Conservation (phyloP, 2,888 invertebrate species). For the Xylota sylvarum region DNA sequence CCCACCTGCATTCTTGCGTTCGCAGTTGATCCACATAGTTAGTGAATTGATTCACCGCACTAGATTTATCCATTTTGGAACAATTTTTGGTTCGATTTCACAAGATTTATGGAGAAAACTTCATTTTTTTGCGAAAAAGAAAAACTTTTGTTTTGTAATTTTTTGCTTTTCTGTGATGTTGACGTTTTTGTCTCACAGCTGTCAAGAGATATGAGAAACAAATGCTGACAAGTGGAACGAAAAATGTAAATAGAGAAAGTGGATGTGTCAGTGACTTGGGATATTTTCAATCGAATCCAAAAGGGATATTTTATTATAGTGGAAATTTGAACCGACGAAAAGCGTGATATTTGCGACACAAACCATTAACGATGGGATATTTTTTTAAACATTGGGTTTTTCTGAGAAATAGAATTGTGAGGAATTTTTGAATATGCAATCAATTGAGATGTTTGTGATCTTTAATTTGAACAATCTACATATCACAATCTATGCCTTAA, state of each 20-base stretch:
- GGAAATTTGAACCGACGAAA: neutral
- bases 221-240: constrained; percentile 30
- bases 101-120: constrained; percentile 40
- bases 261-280: neutral
- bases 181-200: constrained; percentile 60
- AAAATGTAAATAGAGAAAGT: constrained; percentile 41
- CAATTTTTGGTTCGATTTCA: neutral
- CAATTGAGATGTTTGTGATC: no score
- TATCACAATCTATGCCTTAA: no score
- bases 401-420: neutral
- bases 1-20: constrained; percentile 84
- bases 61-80: constrained; percentile 81
- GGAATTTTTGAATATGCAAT: no score
- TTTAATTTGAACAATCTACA: no score
- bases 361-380: neutral
- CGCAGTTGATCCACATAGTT: constrained; percentile 83
- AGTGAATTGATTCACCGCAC: constrained; percentile 81
- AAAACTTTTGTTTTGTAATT: constrained; percentile 66
- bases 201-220: constrained; percentile 55
- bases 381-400: neutral
- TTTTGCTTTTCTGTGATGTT: constrained; percentile 63
- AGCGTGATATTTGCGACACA: neutral
- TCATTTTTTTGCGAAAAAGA: constrained; percentile 36
- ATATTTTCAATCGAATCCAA: constrained; percentile 20
- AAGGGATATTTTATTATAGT: constrained; percentile 1